Evolutionary conservation across 2,888 invertebrate species (phyloP).

Genomic region (Melinopterus prodromus): DNA sequence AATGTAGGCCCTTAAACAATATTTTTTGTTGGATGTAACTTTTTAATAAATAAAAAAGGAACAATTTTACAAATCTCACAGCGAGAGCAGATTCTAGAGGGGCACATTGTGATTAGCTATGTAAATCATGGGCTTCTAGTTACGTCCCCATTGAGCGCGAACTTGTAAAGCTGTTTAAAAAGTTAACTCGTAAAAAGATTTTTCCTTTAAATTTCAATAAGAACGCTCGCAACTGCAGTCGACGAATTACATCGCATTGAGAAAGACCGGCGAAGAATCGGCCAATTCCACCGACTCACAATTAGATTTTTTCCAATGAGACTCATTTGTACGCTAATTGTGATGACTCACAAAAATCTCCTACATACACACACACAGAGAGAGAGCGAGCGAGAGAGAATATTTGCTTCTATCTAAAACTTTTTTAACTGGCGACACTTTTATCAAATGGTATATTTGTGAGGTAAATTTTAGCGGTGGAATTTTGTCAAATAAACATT

Average conservation of each 20-base stretch:
- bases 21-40: no score
- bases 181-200: slow-evolving; percentile 52
- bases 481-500: background rate
- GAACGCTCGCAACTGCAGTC: slow-evolving; percentile 53
- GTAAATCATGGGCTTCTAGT: slow-evolving; percentile 56
- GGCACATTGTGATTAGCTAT: slow-evolving; percentile 46
- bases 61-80: no score
- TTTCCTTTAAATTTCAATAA: slow-evolving; percentile 52
- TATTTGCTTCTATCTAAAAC: background rate
- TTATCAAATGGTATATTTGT: background rate
- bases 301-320: slow-evolving; percentile 53
- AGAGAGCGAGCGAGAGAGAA: background rate
- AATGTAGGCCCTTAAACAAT: no score
- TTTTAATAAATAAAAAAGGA: no score
- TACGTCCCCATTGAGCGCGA: slow-evolving; percentile 51
- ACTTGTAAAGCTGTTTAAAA: slow-evolving; percentile 54
- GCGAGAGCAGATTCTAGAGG: background rate
- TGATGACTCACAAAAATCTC: slow-evolving; percentile 28
- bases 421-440: slow-evolving; percentile 12
- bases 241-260: slow-evolving; percentile 56
- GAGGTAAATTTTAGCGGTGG: background rate
- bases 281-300: slow-evolving; percentile 52
- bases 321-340: slow-evolving; percentile 51
- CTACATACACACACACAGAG: background rate
- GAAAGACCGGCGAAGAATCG: slow-evolving; percentile 49